Conservation (phyloP, 2,888 invertebrate genomes). For the Drosophila dives region DNA sequence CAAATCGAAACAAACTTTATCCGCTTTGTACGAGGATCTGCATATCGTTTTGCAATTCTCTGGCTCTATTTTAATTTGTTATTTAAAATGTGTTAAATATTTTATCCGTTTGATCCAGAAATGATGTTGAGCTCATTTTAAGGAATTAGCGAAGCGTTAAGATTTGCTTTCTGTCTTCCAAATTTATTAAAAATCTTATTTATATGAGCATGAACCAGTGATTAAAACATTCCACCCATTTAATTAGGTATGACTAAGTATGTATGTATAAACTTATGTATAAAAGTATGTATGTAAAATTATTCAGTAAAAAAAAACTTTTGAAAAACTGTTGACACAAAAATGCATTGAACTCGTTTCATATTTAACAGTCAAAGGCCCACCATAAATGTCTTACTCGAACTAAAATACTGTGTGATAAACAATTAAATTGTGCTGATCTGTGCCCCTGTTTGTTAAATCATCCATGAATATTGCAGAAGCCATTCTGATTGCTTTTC, state of each 20-base stretch:
- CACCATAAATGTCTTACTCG: constrained; percentile 23
- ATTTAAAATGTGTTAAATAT: constrained; percentile 6
- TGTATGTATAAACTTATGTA: background rate
- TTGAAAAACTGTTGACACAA: constrained; percentile 65
- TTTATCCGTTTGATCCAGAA: constrained; percentile 15
- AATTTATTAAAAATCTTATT: background rate
- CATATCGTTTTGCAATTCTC: background rate
- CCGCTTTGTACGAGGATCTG: background rate
- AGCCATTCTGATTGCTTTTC: constrained; percentile 5
- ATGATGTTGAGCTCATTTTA: constrained; percentile 26
- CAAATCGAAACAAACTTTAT: background rate
- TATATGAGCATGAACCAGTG: constrained; percentile 5
- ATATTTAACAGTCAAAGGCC: constrained; percentile 57
- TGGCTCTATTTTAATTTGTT: background rate
- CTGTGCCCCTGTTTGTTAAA: constrained; percentile 45
- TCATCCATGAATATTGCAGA: constrained; percentile 65
- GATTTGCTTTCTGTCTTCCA: constrained; percentile 10
- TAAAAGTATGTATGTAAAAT: constrained; percentile 24
- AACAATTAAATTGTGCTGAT: constrained; percentile 7
- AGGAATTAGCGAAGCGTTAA: constrained; percentile 43
- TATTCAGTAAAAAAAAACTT: constrained; percentile 35
- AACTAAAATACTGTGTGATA: constrained; percentile 18
- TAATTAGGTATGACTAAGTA: constrained; percentile 12
- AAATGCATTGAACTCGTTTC: constrained; percentile 75
- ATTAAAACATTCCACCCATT: constrained; percentile 56